Base-by-base conservation (phyloP, 2,888 invertebrate genomes). In the Cancer borealis region DNA sequence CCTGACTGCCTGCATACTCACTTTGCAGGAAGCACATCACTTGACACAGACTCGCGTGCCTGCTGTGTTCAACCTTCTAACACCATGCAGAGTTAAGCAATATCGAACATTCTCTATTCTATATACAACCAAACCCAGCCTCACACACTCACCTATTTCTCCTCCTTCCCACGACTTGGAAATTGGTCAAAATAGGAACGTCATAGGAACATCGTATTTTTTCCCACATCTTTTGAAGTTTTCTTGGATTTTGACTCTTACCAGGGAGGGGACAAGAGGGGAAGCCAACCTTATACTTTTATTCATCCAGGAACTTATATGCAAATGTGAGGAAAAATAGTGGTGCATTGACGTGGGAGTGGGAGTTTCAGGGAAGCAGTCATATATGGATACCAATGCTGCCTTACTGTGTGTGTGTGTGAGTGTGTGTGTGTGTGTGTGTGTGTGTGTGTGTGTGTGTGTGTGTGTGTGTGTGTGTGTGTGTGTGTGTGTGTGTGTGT, bases 381-480 rank as follows among this genome's bases (percentile, higher is more conserved):
- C 17, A 66, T 5, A 21, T 17, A 5, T n/a, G n/a, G 66, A 66
- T 66, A n/a, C n/a, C 21, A 21, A n/a, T 21, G n/a, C 21, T 66
- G 66, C 66, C 10, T 21, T 4, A n/a, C n/a, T 8, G 8, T 54
- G 54, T 14, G 14, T 8, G 14, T 54, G 54, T 54, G 54, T 54
- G 54, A 2, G 54, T 54, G 54, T 54, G 54, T 54, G 54, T 54
- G 54, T 54, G 54, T 54, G 54, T 54, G 54, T 54, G 54, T 54
- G 54, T 54, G 21, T n/a, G 17, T 26, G 30, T 26, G 79, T 30
- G 30, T 79, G 79, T 26, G 30, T 79, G 30, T 26, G 79, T 79
- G 79, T 30, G 79, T 30, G 79, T 79, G 30, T 79, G 79, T 79
- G 79, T 79, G 79, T 79, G 79, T 30, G 79, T 79, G 79, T 79